Base-by-base conservation (phyloP, 2,797 vertebrate genomes). In the Gallinago nigripennis region DNA sequence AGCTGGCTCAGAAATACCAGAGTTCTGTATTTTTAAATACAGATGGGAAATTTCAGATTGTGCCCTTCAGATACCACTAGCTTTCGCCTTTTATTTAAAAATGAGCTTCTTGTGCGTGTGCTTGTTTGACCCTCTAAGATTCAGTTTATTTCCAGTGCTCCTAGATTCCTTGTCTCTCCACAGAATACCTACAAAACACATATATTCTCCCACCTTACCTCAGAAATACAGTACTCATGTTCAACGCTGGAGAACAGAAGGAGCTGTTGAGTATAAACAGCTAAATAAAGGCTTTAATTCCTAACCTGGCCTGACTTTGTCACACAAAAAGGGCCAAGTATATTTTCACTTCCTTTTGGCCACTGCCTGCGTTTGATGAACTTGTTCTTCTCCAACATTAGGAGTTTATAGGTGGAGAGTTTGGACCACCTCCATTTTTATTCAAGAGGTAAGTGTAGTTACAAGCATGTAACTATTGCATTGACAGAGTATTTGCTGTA, bases 161-260 rank as follows among this genome's bases (percentile, higher is more conserved):
- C 25, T 61, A 31, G 18, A 58, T 61, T 68, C 39, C 37, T 65
- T 54, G 6, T 21, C 28, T 78, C 41, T 86, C 31, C 21, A 51
- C 35, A 66, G 43, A 85, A 76, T 20, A 68, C 18, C 12, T 58
- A 66, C 21, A 70, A 82, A 61, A 89, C 16, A 3, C 12, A 41
- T 3, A 37, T 6, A 41, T 12, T 43, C 27, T 63, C 17, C 20
- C 15, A 31, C 1, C 0, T n/a, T 54, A 16, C 54, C 11, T 21
- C 33, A 51, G 45, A 75, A 79, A 90, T 14, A 35, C 0, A 1
- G 19, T 9, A 28, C 17, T 83, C 1, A 2, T n/a, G 10, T 60
- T 88, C 66, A 73, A 10, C 7, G 5, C n/a, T 43, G 28, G 33
- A 56, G 70, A 79, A 57, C 31, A 72, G 24, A 68, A 76, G 25